Base-by-base conservation (phyloP, 2,797 vertebrate species). In the Pantherophis vulpinus region DNA sequence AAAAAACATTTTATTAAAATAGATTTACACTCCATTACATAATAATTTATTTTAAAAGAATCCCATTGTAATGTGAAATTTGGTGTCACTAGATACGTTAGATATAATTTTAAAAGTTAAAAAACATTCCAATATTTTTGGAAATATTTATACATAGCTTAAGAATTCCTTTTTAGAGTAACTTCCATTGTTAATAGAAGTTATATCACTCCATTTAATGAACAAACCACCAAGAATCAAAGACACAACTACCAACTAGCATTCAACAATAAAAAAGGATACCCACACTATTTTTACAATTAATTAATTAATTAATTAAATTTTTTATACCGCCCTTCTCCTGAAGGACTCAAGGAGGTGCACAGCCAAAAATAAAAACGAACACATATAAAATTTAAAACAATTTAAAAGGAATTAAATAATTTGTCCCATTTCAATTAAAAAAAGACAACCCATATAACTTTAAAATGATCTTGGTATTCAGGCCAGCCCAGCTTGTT, bases 161-260 rank as follows among this genome's bases (percentile, higher is more conserved):
- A 60, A 90, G 23, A 18, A 60, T 94, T 96, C 91, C 86, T 59
- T 91, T 88, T 83, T 16, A 0, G 0, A 89, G 32, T 92, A 4
- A 0, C 0, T 79, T 79, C 18, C 74, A 79, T 0, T 42, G 37
- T 79, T n/a, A 79, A 10, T 79, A 79, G 74, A 79, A 79, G 37
- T 79, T 42, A 42, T 10, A 79, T 42, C 18, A 42, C 8, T 42
- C 8, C 37, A 79, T 42, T 79, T 47, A 10, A 79, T 42, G 9
- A 5, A 51, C 25, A 94, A 61, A 42, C 10, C 42, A 37, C 2
- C 32, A 61, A 42, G 83, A 56, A 93, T 95, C 90, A 91, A 37
- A 63, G 93, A 94, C 32, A 92, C 92, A 94, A 91, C 93, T 90
- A 94, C 60, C 54, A 95, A 95, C 90, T 0, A 51, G 0, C 42